These are phyloP conservation scores for Drosophila littoralis DNA, from an alignment of 1,140 invertebrate species.

Conservation along the genomic window DNA sequence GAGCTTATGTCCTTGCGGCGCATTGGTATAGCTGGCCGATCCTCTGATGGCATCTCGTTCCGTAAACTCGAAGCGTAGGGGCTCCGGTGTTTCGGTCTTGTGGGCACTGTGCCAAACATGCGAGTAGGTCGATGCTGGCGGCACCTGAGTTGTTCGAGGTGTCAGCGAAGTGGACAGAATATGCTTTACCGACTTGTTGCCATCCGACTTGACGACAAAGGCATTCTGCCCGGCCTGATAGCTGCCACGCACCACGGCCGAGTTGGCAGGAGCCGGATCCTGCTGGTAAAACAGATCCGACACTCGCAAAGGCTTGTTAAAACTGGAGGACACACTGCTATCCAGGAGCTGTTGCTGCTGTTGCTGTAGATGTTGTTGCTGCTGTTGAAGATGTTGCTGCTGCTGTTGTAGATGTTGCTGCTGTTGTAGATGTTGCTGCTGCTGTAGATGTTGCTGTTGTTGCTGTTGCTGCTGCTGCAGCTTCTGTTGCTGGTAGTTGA, in stretches of 20 bases:
- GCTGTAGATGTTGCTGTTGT: conserved; percentile 27
- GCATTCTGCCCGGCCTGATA: conserved; percentile 74
- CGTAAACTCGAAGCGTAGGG: conserved; percentile 77
- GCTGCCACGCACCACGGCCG: conserved; percentile 73
- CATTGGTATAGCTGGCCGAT: conserved; percentile 63
- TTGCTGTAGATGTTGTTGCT: conserved; percentile 20
- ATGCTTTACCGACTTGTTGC: conserved; percentile 78
- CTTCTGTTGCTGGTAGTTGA: conserved; percentile 41
- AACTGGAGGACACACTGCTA: conserved; percentile 56
- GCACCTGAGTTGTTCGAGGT: conserved; percentile 41
- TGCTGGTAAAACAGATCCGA: conserved; percentile 76
- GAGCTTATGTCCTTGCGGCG: conserved; percentile 50
- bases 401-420: conserved; percentile 31
- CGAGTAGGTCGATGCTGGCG: conserved; percentile 37
- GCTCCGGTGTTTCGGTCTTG: conserved; percentile 63
- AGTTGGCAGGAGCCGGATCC: conserved; percentile 60
- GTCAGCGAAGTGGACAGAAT: conserved; percentile 53
- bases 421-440: conserved; percentile 17
- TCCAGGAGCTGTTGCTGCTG: conserved; percentile 28
- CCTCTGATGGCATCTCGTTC: conserved; percentile 74
- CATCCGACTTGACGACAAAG: conserved; percentile 77
- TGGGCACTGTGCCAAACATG: conserved; percentile 40
- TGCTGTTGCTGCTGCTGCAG: conserved; percentile 26
- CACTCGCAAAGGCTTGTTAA: conserved; percentile 69
- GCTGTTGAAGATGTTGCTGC: conserved; percentile 14